These are phyloP conservation scores for Thymelicus acteon DNA, from an alignment of 2,888 invertebrate species.

Conservation along the genomic window DNA sequence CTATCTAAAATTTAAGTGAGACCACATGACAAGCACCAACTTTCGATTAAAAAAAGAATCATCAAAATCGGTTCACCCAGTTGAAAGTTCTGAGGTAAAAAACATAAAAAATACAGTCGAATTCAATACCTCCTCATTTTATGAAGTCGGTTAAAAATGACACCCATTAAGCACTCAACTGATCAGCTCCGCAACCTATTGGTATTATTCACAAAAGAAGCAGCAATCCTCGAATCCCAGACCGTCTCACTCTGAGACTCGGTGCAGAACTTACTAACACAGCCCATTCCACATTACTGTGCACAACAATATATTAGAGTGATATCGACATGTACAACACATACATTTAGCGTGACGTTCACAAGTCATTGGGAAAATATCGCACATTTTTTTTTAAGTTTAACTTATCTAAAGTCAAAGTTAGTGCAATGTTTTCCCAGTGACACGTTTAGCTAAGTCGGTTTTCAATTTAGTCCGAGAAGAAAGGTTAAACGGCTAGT, in stretches of 20 bases:
- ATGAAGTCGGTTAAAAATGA: too few species aligned
- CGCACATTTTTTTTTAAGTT: background rate
- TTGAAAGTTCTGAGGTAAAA: too few species aligned
- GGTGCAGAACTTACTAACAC: slow-evolving; percentile 7
- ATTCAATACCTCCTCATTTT: too few species aligned
- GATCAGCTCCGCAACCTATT: background rate
- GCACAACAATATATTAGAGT: slow-evolving; percentile 1
- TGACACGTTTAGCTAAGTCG: slow-evolving; percentile 8
- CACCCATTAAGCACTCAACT: background rate
- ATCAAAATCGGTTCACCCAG: too few species aligned
- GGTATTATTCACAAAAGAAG: background rate
- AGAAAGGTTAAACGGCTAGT: background rate
- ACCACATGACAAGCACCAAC: too few species aligned
- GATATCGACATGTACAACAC: slow-evolving; percentile 29
- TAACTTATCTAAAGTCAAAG: too few species aligned
- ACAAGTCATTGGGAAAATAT: slow-evolving; percentile 8
- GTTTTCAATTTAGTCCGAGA: background rate
- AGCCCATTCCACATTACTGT: slow-evolving; percentile 16
- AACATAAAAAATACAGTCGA: too few species aligned
- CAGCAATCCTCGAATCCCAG: background rate
- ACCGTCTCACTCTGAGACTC: too few species aligned
- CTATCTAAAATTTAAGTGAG: too few species aligned
- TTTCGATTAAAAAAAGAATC: too few species aligned
- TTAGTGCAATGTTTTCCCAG: slow-evolving; percentile 10
- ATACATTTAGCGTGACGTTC: slow-evolving; percentile 25